Percentiles rank a stretch among this genome's conserved stretches.
phyloP scores from a whole-genome alignment of 1,140 invertebrate genomes.

The Goniozus legneri region DNA sequence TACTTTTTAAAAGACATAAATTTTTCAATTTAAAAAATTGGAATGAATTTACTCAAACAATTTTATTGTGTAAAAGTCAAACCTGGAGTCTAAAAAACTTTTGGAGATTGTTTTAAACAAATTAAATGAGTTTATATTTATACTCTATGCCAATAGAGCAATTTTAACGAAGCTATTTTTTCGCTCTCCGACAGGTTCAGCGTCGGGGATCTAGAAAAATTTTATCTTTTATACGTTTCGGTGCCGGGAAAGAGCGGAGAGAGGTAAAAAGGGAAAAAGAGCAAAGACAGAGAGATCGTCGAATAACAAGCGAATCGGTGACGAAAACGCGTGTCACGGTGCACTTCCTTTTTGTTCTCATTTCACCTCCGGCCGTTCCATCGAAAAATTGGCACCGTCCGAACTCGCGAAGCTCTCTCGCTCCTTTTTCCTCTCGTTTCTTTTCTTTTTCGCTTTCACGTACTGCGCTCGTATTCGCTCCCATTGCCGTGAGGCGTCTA shows the following conservation, averaged over 20 bases:
- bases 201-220: too few relatives aligned
- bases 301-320: constrained; percentile 7
- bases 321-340: not conserved
- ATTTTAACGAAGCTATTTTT: too few relatives aligned
- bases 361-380: too few relatives aligned
- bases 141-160: not conserved
- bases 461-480: constrained; percentile 12
- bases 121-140: not conserved
- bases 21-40: not conserved
- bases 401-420: constrained; percentile 13
- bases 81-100: not conserved
- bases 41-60: not conserved
- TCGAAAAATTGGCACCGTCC: constrained; percentile 22
- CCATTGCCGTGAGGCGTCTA: constrained; percentile 21
- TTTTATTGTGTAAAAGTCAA: not conserved
- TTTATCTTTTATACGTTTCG: too few relatives aligned
- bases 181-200: too few relatives aligned
- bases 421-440: too few relatives aligned
- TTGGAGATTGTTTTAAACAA: not conserved
- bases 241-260: too few relatives aligned
- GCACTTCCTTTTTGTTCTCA: not conserved
- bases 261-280: too few relatives aligned
- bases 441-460: too few relatives aligned
- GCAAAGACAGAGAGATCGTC: too few relatives aligned
- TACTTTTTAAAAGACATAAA: not conserved